These are phyloP conservation scores for Potorous gilbertii DNA, from an alignment of 2,797 vertebrate genomes.

Conservation along the genomic window DNA sequence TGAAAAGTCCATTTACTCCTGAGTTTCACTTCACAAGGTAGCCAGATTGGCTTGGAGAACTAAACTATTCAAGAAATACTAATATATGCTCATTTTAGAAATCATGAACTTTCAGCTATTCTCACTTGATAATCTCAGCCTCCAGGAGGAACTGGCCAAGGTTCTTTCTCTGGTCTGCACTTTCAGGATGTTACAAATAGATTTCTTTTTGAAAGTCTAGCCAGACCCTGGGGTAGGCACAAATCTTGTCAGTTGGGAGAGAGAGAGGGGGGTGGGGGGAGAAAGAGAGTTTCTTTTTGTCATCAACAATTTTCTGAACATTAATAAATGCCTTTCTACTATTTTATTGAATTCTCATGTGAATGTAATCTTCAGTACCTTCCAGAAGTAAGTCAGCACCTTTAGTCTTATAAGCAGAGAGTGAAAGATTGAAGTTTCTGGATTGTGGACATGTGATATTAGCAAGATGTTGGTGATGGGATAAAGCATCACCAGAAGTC, in stretches of 20 bases:
- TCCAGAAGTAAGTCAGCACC: conserved; percentile 91
- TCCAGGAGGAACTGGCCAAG: conserved; percentile 90
- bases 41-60: conserved; percentile 73
- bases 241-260: background rate
- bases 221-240: background rate
- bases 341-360: conserved; percentile 92
- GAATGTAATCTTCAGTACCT: conserved; percentile 91
- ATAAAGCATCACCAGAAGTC: conserved; percentile 82
- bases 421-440: conserved; percentile 88
- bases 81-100: conserved; percentile 83
- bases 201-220: conserved; percentile 89
- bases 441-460: conserved; percentile 89
- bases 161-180: conserved; percentile 89
- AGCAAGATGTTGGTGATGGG: conserved; percentile 84
- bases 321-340: conserved; percentile 90
- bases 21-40: conserved; percentile 84
- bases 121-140: conserved; percentile 90
- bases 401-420: conserved; percentile 93
- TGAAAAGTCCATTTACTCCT: conserved; percentile 86
- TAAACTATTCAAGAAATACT: conserved; percentile 78
- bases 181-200: conserved; percentile 90
- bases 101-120: conserved; percentile 90
- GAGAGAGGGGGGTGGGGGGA: background rate
- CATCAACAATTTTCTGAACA: conserved; percentile 90
- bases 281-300: conserved; percentile 86